Conservation (phyloP, 2,113 vertebrate genomes). For the Eolophus roseicapilla region DNA sequence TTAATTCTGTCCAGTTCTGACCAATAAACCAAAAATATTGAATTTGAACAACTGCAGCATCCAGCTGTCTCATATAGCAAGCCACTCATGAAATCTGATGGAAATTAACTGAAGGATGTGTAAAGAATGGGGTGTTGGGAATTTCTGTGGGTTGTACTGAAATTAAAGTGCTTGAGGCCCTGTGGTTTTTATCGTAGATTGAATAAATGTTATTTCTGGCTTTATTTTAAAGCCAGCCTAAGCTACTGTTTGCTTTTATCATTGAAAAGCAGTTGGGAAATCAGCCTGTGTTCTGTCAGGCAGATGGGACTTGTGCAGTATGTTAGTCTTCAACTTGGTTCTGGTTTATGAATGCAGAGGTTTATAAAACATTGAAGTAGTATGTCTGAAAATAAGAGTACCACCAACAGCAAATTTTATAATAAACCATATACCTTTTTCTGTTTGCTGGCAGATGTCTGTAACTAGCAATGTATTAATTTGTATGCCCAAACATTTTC, state of each 20-base stretch:
- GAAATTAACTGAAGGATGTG: constrained; percentile 6
- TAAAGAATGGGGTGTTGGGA: constrained; percentile 35
- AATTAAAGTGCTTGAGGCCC: not conserved
- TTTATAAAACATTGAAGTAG: not conserved
- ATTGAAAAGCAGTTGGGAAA: not conserved
- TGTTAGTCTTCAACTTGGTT: not conserved
- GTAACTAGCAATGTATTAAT: not conserved
- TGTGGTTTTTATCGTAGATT: not conserved
- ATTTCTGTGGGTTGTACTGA: not conserved
- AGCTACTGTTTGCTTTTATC: not conserved
- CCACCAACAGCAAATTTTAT: not conserved
- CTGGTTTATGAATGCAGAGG: not conserved
- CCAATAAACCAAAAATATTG: not conserved
- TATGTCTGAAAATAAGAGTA: not conserved
- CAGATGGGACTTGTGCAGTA: not conserved
- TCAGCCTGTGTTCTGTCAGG: not conserved
- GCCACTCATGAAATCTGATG: not conserved
- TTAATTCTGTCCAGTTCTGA: constrained; percentile 31
- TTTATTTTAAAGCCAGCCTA: not conserved
- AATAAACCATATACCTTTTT: not conserved
- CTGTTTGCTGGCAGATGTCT: not conserved
- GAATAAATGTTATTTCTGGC: constrained; percentile 36
- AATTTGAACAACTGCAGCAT: not conserved
- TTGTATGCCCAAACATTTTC: not conserved
- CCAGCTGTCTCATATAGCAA: constrained; percentile 2